phyloP scores from a whole-genome alignment of 2,113 vertebrate genomes.

The Anoura caudifer region DNA sequence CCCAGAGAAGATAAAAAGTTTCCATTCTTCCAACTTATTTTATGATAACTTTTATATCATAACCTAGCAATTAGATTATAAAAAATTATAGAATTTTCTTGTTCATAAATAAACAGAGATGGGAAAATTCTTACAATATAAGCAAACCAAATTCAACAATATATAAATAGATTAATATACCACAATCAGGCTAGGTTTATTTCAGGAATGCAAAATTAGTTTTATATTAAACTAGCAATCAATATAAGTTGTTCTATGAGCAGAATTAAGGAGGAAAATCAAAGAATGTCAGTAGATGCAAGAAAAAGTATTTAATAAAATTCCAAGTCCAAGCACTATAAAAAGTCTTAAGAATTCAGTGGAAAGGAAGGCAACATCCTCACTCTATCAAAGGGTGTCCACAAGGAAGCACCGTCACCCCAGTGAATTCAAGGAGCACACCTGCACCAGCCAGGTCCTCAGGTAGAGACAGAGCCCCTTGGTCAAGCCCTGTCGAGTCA shows the following conservation, averaged over 20 bases:
- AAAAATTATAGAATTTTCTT: neutral
- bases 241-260: neutral
- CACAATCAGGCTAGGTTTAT: no score
- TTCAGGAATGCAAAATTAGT: neutral
- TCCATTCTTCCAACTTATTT: neutral
- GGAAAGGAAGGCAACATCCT: no score
- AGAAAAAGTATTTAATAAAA: neutral
- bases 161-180: no score
- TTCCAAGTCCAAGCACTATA: neutral
- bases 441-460: no score
- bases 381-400: no score
- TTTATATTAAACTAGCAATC: neutral
- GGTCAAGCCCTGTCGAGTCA: no score
- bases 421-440: no score
- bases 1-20: neutral
- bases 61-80: neutral
- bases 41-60: neutral
- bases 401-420: no score
- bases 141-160: neutral
- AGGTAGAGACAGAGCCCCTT: no score
- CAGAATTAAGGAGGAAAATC: neutral
- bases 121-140: neutral
- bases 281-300: neutral
- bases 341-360: neutral
- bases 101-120: neutral